Evolutionary conservation across 2,888 invertebrate genomes (phyloP), one percentile per base, ranked within the genome.

Genomic region (Drosophila yooni): DNA sequence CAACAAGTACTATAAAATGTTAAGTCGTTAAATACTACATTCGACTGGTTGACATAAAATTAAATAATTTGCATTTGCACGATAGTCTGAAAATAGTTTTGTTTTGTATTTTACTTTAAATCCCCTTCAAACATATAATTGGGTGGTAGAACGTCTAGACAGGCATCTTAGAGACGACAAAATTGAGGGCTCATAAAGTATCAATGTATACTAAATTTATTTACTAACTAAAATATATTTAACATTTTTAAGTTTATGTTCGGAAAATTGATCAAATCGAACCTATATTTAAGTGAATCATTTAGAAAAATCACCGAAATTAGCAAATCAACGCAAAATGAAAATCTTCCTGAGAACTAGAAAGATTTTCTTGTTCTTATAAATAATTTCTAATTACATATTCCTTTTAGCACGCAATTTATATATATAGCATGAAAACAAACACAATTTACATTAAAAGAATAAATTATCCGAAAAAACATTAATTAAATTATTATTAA

Each of bases 61-160:
- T 38, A 7, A 33, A 34, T n/a, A 43, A 53, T 43, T 66, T 51
- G 25, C 25, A 58, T 60, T 50, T 38, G 15, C 31, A 69, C 27
- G 70, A 18, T 13, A 18, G 18, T 31, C 36, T 15, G 34, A 31
- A 18, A 11, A 46, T 33, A 52, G 13, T 25, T 7, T 29, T 63
- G 50, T 13, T 27, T 11, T 38, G 57, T 29, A 52, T 71, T 60
- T 53, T 13, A 38, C n/a, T 48, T 34, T 50, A 21, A 3, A 53
- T 38, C 34, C 27, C 15, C 43, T 27, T 10, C n/a, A 43, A 18
- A 31, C 8, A 25, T 7, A 7, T 2, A 21, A 18, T 18, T 52
- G 25, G 18, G 11, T 21, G 5, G 3, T 29, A 18, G 38, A 29
- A 25, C 4, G 2, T n/a, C 10, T 25, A 21, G n/a, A 1, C 31